These are phyloP conservation scores for Nannoperca obscura DNA, from an alignment of 2,797 vertebrate genomes.

Conservation along the genomic window DNA sequence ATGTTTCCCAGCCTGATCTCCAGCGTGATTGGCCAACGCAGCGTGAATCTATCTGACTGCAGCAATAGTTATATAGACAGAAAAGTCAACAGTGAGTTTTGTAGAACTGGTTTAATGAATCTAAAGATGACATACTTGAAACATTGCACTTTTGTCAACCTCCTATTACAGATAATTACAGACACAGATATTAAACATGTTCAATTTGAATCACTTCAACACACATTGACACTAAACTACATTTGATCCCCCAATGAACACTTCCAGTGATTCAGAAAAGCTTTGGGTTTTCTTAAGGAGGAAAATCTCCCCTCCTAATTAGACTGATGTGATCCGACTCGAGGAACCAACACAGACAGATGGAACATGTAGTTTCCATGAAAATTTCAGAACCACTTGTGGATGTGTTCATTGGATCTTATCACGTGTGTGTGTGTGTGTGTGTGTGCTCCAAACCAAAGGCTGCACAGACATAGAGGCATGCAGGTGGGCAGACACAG, in stretches of 20 bases:
- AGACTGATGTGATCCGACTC: slow-evolving; percentile 8
- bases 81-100: no score
- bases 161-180: not conserved
- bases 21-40: no score
- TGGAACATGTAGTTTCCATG: slow-evolving; percentile 51
- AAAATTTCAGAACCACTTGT: slow-evolving; percentile 50
- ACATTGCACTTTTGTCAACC: not conserved
- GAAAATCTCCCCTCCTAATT: not conserved
- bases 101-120: not conserved
- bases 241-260: no score
- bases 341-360: slow-evolving; percentile 6
- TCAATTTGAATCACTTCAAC: not conserved
- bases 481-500: slow-evolving; percentile 12
- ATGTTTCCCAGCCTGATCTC: no score
- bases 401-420: slow-evolving; percentile 33
- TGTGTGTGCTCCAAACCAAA: no score
- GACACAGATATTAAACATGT: not conserved
- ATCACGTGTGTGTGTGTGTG: no score
- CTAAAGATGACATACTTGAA: not conserved
- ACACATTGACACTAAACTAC: not conserved
- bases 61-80: no score
- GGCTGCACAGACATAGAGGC: not conserved
- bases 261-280: no score
- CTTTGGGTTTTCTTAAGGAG: no score
- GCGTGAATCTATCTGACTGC: no score